phyloP scores from a whole-genome alignment of 2,113 vertebrate species.

The Shinisaurus crocodilurus region DNA sequence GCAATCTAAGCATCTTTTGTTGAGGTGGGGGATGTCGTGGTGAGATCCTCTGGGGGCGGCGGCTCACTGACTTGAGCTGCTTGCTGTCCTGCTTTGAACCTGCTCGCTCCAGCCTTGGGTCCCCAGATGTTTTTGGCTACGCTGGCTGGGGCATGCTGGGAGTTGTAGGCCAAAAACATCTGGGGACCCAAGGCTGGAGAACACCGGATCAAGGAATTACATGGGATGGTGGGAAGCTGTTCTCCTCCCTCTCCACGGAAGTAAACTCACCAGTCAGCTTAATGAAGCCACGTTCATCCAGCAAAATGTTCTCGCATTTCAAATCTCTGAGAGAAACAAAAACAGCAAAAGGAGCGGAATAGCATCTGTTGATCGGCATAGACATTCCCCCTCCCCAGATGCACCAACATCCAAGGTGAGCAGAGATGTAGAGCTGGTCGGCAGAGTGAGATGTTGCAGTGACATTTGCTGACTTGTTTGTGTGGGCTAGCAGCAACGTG shows the following conservation, averaged over 20 bases:
- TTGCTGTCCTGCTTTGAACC: background rate
- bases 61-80: background rate
- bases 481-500: background rate
- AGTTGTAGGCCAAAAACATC: too few species aligned
- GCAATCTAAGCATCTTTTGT: too few species aligned
- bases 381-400: too few species aligned
- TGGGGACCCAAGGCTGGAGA: too few species aligned
- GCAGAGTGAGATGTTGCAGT: background rate
- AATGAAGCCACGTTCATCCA: constrained; percentile 54
- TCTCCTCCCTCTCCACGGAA: too few species aligned
- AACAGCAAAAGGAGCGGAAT: background rate
- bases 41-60: background rate
- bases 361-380: background rate
- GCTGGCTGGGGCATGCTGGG: too few species aligned
- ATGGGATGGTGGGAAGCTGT: background rate
- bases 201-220: background rate
- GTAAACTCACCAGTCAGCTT: constrained; percentile 58
- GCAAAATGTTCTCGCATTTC: constrained; percentile 63
- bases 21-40: background rate
- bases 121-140: too few species aligned
- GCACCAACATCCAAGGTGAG: too few species aligned
- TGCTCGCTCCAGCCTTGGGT: too few species aligned
- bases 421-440: too few species aligned
- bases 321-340: constrained; percentile 50
- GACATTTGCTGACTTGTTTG: background rate